phyloP scores from a whole-genome alignment of 2,113 vertebrate genomes.

The Diadophis punctatus region DNA sequence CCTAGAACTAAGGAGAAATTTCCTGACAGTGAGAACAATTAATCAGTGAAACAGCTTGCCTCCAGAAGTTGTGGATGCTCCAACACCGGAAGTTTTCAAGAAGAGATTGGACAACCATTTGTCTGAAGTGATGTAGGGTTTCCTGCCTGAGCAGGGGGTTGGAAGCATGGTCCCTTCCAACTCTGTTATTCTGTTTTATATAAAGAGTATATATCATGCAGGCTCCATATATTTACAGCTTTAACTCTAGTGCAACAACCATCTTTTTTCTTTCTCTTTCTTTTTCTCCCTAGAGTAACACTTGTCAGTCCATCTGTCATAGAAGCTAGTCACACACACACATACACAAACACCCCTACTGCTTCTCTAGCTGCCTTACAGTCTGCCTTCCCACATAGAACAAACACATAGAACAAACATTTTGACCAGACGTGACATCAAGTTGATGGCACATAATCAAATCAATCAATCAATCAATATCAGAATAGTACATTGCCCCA shows the following conservation, averaged over 20 bases:
- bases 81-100: neutral
- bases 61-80: neutral
- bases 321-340: neutral
- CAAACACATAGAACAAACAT: constrained; percentile 56
- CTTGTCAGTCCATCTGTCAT: constrained; percentile 54
- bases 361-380: neutral
- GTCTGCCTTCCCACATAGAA: constrained; percentile 22
- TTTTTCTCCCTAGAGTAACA: constrained; percentile 40
- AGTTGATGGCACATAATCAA: neutral
- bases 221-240: constrained; percentile 41
- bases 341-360: neutral
- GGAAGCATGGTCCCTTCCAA: too few species aligned
- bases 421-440: neutral
- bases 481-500: neutral
- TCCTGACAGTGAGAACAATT: neutral
- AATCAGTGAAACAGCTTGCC: neutral
- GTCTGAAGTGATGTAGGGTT: neutral
- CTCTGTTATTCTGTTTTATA: too few species aligned
- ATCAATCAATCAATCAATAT: constrained; percentile 4
- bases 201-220: neutral
- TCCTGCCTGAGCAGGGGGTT: too few species aligned
- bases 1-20: neutral
- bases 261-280: neutral
- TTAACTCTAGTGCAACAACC: constrained; percentile 27
- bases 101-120: neutral